A percentile compares a stretch with the other conserved stretches of the same genome.
Conservation (phyloP, 2,113 vertebrate species). For the Phylloscopus whistleri region DNA sequence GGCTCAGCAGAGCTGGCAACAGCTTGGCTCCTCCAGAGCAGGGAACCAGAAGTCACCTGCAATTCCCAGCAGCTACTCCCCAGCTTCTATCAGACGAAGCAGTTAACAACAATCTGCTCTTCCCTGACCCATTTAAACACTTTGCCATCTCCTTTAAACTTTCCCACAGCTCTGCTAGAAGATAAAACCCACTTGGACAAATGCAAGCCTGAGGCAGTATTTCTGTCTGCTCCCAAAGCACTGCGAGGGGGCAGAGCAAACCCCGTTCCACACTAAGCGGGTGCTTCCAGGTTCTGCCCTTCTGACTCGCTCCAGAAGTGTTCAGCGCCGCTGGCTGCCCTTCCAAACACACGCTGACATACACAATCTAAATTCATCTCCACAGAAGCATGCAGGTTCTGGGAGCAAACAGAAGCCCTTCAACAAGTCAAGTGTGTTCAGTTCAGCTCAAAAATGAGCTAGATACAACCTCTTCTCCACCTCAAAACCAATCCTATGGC, state of each 20-base stretch:
- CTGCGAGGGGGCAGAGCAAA: neutral
- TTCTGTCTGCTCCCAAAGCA: neutral
- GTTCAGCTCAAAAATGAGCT: neutral
- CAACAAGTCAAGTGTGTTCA: neutral
- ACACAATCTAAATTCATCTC: neutral
- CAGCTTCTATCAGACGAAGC: neutral
- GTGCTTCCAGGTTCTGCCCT: neutral
- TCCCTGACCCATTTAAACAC: neutral
- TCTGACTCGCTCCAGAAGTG: neutral
- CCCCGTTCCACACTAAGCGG: rapidly evolving
- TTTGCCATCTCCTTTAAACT: neutral
- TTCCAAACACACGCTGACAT: neutral
- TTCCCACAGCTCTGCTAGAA: neutral
- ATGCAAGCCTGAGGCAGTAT: neutral
- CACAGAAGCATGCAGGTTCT: neutral
- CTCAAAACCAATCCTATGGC: neutral
- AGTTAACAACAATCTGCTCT: neutral
- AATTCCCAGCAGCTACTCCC: neutral
- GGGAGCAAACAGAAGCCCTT: neutral
- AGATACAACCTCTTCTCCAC: neutral
- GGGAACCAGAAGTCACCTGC: neutral
- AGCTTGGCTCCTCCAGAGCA: neutral
- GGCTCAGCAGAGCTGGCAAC: neutral
- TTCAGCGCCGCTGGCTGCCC: neutral
- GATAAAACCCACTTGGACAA: neutral